phyloP scores from a whole-genome alignment of 2,797 vertebrate genomes.

The Alca torda region DNA sequence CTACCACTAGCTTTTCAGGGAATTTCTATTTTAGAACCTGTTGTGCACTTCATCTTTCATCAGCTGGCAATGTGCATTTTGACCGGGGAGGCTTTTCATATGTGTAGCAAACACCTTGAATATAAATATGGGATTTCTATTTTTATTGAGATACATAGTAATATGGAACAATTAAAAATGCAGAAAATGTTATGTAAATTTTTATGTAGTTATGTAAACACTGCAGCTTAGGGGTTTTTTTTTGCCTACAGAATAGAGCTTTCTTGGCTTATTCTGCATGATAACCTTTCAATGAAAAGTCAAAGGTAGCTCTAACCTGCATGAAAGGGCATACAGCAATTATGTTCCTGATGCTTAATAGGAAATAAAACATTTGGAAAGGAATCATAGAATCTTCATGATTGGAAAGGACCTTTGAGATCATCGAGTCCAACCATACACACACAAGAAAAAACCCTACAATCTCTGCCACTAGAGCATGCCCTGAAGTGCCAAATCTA shows the following conservation, averaged over 20 bases:
- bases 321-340: neutral
- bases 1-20: neutral
- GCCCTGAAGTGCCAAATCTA: no score
- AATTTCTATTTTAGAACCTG: constrained; percentile 26
- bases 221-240: neutral
- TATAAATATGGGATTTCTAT: neutral
- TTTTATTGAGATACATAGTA: neutral
- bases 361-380: neutral
- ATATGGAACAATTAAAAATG: neutral
- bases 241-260: neutral
- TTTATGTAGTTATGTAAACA: neutral
- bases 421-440: no score
- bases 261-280: neutral
- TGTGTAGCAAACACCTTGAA: neutral
- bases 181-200: neutral
- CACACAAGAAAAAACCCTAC: no score
- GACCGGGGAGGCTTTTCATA: neutral
- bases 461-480: no score
- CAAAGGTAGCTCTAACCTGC: neutral
- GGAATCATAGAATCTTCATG: neutral
- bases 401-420: no score
- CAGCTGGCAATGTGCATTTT: neutral
- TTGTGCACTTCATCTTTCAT: neutral
- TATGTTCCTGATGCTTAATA: neutral
- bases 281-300: neutral